These are phyloP conservation scores for Drosophila lacertosa DNA, from an alignment of 1,140 invertebrate species.

Conservation along the genomic window DNA sequence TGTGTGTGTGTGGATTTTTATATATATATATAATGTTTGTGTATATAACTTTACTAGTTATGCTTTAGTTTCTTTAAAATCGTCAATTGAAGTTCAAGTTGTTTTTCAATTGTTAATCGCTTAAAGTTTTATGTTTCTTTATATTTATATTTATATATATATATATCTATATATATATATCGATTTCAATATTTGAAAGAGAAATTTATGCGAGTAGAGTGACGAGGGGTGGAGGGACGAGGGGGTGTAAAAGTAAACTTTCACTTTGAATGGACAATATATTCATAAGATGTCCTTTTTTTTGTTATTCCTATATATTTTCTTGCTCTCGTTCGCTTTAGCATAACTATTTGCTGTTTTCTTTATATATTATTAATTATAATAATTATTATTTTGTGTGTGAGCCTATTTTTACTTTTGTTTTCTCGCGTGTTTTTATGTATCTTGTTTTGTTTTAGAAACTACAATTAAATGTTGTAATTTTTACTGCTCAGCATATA, in stretches of 20 bases:
- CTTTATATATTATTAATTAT: constrained; percentile 22
- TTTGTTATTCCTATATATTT: constrained; percentile 54
- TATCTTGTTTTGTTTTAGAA: constrained; percentile 19
- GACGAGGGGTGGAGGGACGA: constrained; percentile 17
- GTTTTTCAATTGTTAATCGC: constrained; percentile 18
- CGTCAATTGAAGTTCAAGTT: constrained; percentile 61
- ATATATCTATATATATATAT: constrained; percentile 37
- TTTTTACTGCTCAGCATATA: constrained; percentile 42
- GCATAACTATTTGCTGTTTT: constrained; percentile 59
- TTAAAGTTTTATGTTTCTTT: constrained; percentile 33
- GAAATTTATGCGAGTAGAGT: constrained; percentile 69
- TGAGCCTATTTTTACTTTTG: constrained; percentile 37
- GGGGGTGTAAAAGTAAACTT: constrained; percentile 20
- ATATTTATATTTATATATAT: constrained; percentile 19
- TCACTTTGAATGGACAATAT: constrained; percentile 64
- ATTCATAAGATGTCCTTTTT: constrained; percentile 62
- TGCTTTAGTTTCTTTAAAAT: constrained; percentile 65
- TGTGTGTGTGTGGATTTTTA: constrained; percentile 54
- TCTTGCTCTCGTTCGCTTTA: constrained; percentile 33
- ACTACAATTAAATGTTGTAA: constrained; percentile 33
- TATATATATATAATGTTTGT: constrained; percentile 57
- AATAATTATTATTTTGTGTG: constrained; percentile 49
- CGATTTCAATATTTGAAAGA: constrained; percentile 68
- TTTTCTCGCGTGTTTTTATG: constrained; percentile 8
- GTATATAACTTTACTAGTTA: constrained; percentile 68